phyloP scores from a whole-genome alignment of 2,113 vertebrate species.

The Cephalopterus ornatus region DNA sequence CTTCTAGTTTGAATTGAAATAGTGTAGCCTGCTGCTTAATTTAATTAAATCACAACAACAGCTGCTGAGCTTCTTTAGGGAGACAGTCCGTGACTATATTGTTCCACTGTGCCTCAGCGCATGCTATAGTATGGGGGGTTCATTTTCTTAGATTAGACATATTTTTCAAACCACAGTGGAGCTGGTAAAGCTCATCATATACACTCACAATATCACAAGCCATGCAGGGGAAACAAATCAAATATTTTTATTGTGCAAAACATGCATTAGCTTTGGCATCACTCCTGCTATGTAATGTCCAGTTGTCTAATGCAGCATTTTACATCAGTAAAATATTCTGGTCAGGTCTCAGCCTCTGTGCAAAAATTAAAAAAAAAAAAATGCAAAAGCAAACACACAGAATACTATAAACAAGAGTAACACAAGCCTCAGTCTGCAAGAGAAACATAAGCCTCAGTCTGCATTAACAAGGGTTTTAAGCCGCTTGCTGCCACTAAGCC shows the following conservation, averaged over 20 bases:
- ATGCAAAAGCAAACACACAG: not conserved
- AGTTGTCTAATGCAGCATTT: not conserved
- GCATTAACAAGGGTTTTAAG: not conserved
- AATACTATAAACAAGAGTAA: not conserved
- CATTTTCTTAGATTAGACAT: not conserved
- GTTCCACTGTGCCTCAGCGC: not conserved
- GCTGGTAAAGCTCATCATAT: not conserved
- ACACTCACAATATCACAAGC: not conserved
- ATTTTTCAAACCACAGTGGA: not conserved
- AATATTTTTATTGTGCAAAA: not conserved
- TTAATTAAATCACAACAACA: not conserved
- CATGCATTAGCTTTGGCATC: not conserved
- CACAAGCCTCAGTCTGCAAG: not conserved
- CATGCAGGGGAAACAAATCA: not conserved
- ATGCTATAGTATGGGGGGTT: not conserved
- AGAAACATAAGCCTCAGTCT: not conserved
- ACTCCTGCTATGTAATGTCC: not conserved
- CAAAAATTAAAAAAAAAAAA: not conserved
- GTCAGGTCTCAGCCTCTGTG: not conserved
- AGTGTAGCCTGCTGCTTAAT: not conserved
- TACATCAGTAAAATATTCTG: not conserved
- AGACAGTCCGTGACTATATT: not conserved
- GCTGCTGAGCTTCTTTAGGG: not conserved
- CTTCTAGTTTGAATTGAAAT: not conserved
- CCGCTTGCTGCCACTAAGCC: not conserved